Evolutionary conservation across 2,797 vertebrate genomes (phyloP), one percentile per base, ranked within the genome.

Genomic region (Tolypeutes matacus): DNA sequence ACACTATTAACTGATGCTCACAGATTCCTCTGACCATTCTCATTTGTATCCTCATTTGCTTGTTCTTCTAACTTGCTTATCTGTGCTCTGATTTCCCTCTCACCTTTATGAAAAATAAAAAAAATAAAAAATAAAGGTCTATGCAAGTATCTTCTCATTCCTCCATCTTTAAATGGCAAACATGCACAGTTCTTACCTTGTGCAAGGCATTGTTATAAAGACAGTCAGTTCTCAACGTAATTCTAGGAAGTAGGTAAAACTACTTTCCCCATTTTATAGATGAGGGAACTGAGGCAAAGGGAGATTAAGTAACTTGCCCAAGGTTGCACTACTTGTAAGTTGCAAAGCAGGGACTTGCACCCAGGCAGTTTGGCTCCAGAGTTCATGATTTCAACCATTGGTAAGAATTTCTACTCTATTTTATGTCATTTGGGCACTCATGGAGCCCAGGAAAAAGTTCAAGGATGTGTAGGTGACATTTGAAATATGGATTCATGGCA

Each of bases 121-220:
- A 27, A 17, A 56, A 34, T 25, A 70, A 86, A 39, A 18, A 42
- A 13, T 34, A 49, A 64, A 88, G 18, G 1, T 7, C 46, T 29
- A 17, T 20, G 1, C 3, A 17, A 11, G 2, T 3, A 1, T 75
- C 34, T 72, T 31, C 27, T n/a, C 2, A 31, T 1, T 65, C 12
- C 7, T 31, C 60, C 5, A 21, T 11, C 3, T 27, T 90, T 60
- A 80, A 51, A 76, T 0, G 27, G 13, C 8, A 60, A 6, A 3
- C 17, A 3, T 0, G 0, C 2, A 4, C 18, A 21, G 20, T 21
- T 6, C 10, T 49, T 1, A 11, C 42, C 42, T 2, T 3, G 25
- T 7, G 21, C 29, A 14, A 8, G 23, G 23, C 6, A 0, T 15
- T 53, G 29, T n/a, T 23, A n/a, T 7, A 64, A 2, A 11, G 20